Conservation (phyloP, 2,797 vertebrate genomes). For the Crotalus adamanteus region DNA sequence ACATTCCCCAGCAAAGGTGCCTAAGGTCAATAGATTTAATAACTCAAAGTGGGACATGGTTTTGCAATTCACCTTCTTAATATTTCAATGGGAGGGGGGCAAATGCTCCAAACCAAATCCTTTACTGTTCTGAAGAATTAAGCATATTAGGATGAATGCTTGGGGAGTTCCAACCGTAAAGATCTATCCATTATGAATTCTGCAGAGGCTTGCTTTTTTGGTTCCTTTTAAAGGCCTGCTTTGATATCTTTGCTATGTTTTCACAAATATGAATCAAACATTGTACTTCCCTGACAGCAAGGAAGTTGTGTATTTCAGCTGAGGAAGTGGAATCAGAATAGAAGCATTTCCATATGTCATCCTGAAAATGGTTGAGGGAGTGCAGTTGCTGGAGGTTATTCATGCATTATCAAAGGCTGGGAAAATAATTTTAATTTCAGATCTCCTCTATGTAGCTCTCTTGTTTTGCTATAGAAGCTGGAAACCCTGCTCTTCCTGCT, state of each 20-base stretch:
- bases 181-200: conserved; percentile 12
- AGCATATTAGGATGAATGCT: conserved; percentile 50
- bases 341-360: neutral
- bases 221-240: conserved; percentile 5
- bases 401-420: conserved; percentile 10
- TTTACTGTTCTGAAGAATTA: conserved; percentile 25
- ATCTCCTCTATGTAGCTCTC: neutral
- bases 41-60: conserved; percentile 46
- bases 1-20: conserved; percentile 50
- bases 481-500: neutral
- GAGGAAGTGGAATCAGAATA: conserved; percentile 5
- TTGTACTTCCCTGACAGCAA: conserved; percentile 28
- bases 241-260: conserved; percentile 28
- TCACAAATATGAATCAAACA: conserved; percentile 36
- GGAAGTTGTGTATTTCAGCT: conserved; percentile 12
- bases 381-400: neutral
- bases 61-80: conserved; percentile 39
- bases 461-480: neutral
- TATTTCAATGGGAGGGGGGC: conserved; percentile 32
- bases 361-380: neutral
- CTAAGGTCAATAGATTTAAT: conserved; percentile 65
- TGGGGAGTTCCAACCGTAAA: conserved; percentile 10
- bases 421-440: neutral
- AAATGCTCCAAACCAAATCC: conserved; percentile 27
- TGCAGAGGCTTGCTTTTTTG: neutral